Evolutionary conservation across 1,140 invertebrate genomes (phyloP).

Genomic region (Gryon sp.): DNA sequence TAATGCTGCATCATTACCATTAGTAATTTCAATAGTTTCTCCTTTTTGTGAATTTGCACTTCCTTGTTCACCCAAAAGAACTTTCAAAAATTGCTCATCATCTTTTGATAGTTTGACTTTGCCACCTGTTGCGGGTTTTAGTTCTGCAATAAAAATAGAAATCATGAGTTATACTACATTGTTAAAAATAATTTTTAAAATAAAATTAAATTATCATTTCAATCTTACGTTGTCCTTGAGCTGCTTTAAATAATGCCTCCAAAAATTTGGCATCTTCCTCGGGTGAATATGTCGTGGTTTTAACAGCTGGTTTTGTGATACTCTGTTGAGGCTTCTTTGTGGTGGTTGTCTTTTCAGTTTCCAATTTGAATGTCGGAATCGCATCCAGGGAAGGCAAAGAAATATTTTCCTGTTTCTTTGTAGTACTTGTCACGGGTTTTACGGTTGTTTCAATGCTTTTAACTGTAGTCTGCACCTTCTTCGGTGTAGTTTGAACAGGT

Average conservation of each 20-base stretch:
- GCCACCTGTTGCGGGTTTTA: slow-evolving; percentile 15
- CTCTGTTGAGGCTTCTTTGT: too few species aligned
- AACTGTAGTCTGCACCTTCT: slow-evolving; percentile 23
- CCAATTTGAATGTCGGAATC: slow-evolving; percentile 6
- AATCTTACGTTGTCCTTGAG: slow-evolving; percentile 49
- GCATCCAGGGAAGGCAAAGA: too few species aligned
- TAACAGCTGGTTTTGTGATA: not conserved
- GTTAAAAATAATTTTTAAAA: not conserved
- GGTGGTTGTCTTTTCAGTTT: not conserved
- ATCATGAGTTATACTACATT: too few species aligned
- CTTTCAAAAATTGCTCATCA: slow-evolving; percentile 72
- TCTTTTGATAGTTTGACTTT: slow-evolving; percentile 45
- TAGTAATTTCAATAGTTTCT: slow-evolving; percentile 10
- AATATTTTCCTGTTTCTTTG: slow-evolving; percentile 20
- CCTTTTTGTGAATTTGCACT: not conserved
- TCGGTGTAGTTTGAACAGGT: slow-evolving; percentile 51
- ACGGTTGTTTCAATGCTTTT: not conserved
- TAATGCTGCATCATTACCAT: slow-evolving; percentile 82
- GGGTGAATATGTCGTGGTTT: slow-evolving; percentile 68
- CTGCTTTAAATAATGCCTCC: slow-evolving; percentile 64
- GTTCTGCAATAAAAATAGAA: slow-evolving; percentile 30
- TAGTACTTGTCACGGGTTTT: slow-evolving; percentile 7
- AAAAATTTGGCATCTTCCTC: slow-evolving; percentile 75
- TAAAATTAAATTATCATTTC: slow-evolving; percentile 1
- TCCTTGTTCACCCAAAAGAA: slow-evolving; percentile 62